A percentile compares a stretch with the other conserved stretches of the same genome.
These are phyloP conservation scores for Pavo muticus DNA, from an alignment of 2,113 vertebrate genomes.

Conservation along the genomic window DNA sequence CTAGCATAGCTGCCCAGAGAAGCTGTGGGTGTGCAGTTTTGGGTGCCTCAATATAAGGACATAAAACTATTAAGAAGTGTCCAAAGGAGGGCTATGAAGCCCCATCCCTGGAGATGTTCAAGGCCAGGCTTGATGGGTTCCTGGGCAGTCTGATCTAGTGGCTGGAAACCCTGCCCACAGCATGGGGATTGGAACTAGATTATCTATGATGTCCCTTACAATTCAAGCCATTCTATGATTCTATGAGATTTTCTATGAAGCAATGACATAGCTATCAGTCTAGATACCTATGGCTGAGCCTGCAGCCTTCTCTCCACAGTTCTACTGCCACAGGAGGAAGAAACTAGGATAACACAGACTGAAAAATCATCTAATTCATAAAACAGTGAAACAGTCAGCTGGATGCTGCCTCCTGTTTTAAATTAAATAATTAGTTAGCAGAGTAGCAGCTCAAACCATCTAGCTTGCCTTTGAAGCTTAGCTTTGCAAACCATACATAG, in stretches of 20 bases:
- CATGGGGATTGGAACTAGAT: no score
- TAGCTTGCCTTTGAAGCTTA: background rate
- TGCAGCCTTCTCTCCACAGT: background rate
- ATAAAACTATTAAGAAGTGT: no score
- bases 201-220: no score
- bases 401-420: background rate
- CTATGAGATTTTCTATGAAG: background rate
- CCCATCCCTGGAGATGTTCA: no score
- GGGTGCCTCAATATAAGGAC: no score
- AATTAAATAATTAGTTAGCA: background rate
- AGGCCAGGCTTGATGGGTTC: no score
- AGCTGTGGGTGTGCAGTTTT: no score
- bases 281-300: background rate
- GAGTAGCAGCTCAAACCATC: background rate
- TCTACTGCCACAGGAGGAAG: background rate
- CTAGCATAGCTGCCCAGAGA: no score
- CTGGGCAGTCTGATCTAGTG: no score
- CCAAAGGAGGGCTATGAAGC: no score
- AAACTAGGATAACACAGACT: accelerated
- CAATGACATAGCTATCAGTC: background rate
- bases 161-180: no score
- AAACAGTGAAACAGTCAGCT: background rate
- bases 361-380: background rate
- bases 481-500: background rate
- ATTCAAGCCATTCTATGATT: background rate